A percentile compares a stretch with the other conserved stretches of the same genome.
Conservation (phyloP, 2,888 invertebrate genomes). For the Unio pictorum region DNA sequence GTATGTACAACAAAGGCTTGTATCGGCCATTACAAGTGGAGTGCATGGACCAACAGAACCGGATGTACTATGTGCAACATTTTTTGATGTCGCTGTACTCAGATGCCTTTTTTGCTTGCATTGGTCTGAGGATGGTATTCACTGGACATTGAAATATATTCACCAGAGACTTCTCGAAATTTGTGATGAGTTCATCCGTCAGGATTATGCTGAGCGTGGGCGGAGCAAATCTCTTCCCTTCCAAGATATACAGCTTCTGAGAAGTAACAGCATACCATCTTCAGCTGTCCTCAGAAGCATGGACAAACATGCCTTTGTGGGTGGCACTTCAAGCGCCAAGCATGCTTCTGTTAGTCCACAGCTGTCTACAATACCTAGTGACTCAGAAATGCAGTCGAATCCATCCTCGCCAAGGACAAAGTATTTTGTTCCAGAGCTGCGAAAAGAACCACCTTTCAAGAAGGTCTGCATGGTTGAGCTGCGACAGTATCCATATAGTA, state of each 20-base stretch:
- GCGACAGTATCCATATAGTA: conserved; percentile 86
- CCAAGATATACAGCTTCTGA: conserved; percentile 52
- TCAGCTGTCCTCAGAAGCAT: conserved; percentile 5
- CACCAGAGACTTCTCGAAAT: conserved; percentile 83
- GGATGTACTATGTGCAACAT: conserved; percentile 81
- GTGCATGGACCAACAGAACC: conserved; percentile 45
- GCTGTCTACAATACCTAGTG: conserved; percentile 46
- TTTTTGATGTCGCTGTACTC: conserved; percentile 95
- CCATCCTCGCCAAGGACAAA: conserved; percentile 20
- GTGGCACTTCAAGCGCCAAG: conserved; percentile 17
- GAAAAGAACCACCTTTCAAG: conserved; percentile 67
- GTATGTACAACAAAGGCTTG: conserved; percentile 79
- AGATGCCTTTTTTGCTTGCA: conserved; percentile 95
- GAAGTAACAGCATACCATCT: conserved; percentile 31
- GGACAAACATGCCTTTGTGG: conserved; percentile 12
- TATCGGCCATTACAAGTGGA: conserved; percentile 64
- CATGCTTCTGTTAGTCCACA: conserved; percentile 31
- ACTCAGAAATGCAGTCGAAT: conserved; percentile 23
- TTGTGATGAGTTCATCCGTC: conserved; percentile 85
- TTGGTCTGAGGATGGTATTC: conserved; percentile 98
- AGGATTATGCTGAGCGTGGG: conserved; percentile 82
- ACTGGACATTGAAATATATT: conserved; percentile 87
- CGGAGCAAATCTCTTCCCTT: conserved; percentile 91
- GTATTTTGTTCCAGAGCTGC: conserved; percentile 34
- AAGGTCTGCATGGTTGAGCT: conserved; percentile 91